phyloP scores from a whole-genome alignment of 2,113 vertebrate genomes.

The Istiophorus platypterus region DNA sequence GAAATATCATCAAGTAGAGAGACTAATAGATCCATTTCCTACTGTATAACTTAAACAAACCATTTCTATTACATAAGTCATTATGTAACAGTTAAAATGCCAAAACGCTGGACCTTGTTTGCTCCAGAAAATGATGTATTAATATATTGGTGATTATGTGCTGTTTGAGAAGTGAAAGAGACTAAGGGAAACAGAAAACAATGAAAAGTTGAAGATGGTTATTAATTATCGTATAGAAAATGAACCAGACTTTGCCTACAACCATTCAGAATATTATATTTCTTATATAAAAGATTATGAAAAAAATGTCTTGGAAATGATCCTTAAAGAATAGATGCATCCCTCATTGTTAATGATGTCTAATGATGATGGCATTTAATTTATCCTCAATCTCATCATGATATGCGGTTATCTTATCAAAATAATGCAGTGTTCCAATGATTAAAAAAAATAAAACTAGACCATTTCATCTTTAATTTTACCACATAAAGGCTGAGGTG shows the following conservation, averaged over 20 bases:
- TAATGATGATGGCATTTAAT: no score
- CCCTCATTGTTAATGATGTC: slow-evolving; percentile 35
- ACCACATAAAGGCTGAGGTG: slow-evolving; percentile 2
- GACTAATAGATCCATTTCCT: neutral
- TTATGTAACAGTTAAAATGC: no score
- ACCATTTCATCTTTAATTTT: slow-evolving; percentile 15
- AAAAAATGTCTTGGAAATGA: slow-evolving; percentile 9
- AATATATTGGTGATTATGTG: no score
- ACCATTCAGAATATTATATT: neutral
- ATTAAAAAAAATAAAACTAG: neutral
- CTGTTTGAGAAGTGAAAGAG: neutral
- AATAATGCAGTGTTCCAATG: slow-evolving; percentile 48
- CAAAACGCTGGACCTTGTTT: no score
- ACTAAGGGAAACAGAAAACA: neutral
- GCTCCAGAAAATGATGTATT: no score
- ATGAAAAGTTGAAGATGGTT: neutral
- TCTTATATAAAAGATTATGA: neutral
- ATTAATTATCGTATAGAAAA: neutral
- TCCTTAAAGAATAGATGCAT: slow-evolving; percentile 7
- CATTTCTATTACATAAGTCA: neutral
- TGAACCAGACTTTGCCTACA: neutral
- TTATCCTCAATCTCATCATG: slow-evolving; percentile 33
- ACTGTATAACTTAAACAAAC: neutral
- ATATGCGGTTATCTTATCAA: slow-evolving; percentile 41
- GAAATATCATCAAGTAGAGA: neutral